Conservation (phyloP, 2,888 invertebrate genomes). For the Lochmaea crataegi region DNA sequence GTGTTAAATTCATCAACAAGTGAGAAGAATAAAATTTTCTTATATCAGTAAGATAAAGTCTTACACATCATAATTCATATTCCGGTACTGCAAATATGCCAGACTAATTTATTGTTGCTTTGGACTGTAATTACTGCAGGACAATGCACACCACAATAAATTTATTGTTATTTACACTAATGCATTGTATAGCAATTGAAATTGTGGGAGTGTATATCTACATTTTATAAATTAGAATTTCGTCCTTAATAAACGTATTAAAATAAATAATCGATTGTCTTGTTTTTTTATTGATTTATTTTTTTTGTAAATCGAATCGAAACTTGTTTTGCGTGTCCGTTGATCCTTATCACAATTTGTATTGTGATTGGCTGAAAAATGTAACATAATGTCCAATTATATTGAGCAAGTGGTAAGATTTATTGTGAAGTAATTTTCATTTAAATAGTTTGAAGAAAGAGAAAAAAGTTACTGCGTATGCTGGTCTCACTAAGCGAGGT, state of each 20-base stretch:
- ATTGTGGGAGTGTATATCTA: conserved; percentile 45
- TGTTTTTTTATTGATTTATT: not conserved
- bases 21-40: too few relatives aligned
- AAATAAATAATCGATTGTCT: conserved; percentile 43
- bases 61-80: not conserved
- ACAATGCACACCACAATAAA: conserved; percentile 47
- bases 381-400: conserved; percentile 30
- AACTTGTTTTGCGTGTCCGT: conserved; percentile 29
- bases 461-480: not conserved
- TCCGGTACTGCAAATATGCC: conserved; percentile 45
- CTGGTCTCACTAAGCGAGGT: not conserved
- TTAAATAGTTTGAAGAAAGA: not conserved
- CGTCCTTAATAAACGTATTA: conserved; percentile 35
- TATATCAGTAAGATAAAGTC: not conserved
- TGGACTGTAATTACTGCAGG: conserved; percentile 51
- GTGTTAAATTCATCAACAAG: too few relatives aligned
- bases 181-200: conserved; percentile 45
- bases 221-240: conserved; percentile 45
- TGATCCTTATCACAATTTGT: conserved; percentile 42
- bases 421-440: conserved; percentile 19
- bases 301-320: not conserved
- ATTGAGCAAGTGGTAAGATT: conserved; percentile 28
- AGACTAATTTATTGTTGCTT: conserved; percentile 51
- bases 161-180: conserved; percentile 48
- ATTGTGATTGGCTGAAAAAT: conserved; percentile 34